phyloP scores from a whole-genome alignment of 35 echinoderm and acorn worm species.

The Ptychodera flava region DNA sequence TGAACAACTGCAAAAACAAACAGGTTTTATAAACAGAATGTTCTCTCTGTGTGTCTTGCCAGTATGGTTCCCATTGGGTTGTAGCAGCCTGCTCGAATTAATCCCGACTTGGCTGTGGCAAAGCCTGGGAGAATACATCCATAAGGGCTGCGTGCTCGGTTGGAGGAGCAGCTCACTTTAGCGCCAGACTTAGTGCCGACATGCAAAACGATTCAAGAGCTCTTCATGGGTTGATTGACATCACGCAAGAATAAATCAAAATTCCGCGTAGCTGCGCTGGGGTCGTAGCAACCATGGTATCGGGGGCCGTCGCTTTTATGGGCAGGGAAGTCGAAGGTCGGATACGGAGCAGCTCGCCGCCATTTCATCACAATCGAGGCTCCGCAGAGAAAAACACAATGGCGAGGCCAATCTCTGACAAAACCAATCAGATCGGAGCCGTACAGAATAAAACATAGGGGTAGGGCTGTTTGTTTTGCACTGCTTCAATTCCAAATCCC shows the following conservation, averaged over 20 bases:
- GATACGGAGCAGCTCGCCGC: not conserved
- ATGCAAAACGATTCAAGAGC: not conserved
- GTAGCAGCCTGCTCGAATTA: too few species aligned
- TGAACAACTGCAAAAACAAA: too few species aligned
- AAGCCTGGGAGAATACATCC: not conserved
- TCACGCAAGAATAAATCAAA: not conserved
- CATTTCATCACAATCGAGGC: not conserved
- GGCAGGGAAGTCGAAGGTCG: not conserved
- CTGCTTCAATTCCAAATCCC: not conserved
- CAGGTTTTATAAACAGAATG: too few species aligned
- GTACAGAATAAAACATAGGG: not conserved
- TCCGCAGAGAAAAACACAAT: not conserved
- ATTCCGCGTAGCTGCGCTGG: not conserved
- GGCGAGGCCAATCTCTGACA: not conserved
- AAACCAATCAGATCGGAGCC: not conserved
- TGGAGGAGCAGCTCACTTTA: not conserved
- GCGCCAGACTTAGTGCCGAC: not conserved
- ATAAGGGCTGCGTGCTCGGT: not conserved
- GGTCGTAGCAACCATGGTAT: not conserved
- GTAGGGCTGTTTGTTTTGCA: not conserved
- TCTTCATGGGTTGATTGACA: not conserved
- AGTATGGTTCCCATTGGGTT: too few species aligned
- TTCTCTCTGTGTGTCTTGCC: too few species aligned
- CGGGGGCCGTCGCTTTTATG: too few species aligned
- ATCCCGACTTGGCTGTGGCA: too few species aligned